These are phyloP conservation scores for Forficula auricularia DNA, from an alignment of 1,140 invertebrate genomes.

Conservation along the genomic window DNA sequence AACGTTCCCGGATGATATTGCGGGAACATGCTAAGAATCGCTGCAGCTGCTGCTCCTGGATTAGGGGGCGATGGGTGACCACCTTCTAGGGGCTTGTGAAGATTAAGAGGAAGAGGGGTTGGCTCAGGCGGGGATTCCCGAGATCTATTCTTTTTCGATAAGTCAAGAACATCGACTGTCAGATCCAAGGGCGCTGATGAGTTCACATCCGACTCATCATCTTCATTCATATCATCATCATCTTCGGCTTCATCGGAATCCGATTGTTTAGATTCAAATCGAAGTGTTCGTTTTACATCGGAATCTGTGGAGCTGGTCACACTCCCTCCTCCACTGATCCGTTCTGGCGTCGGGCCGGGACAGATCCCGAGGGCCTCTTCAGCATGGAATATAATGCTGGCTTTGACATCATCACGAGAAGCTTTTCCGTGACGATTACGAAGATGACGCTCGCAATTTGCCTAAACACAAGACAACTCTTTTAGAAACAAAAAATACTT, in stretches of 20 bases:
- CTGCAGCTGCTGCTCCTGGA: too few relatives aligned
- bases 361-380: too few relatives aligned
- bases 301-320: conserved; percentile 12
- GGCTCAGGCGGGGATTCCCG: neutral
- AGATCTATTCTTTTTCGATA: conserved; percentile 51
- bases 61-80: too few relatives aligned
- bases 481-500: too few relatives aligned
- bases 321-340: conserved; percentile 19
- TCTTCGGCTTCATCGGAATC: conserved; percentile 9
- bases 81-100: too few relatives aligned
- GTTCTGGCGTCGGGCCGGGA: conserved; percentile 25
- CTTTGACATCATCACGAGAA: conserved; percentile 68
- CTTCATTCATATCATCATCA: conserved; percentile 7
- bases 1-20: too few relatives aligned
- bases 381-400: conserved; percentile 68
- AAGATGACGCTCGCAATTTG: conserved; percentile 77
- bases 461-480: conserved; percentile 19
- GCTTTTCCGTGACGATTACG: conserved; percentile 74
- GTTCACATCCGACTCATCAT: conserved; percentile 4
- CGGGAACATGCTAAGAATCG: too few relatives aligned
- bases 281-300: conserved; percentile 5
- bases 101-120: neutral
- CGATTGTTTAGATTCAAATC: neutral
- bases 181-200: conserved; percentile 37
- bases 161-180: conserved; percentile 66